phyloP scores from a whole-genome alignment of 2,113 vertebrate species.

The Hippolais icterina region DNA sequence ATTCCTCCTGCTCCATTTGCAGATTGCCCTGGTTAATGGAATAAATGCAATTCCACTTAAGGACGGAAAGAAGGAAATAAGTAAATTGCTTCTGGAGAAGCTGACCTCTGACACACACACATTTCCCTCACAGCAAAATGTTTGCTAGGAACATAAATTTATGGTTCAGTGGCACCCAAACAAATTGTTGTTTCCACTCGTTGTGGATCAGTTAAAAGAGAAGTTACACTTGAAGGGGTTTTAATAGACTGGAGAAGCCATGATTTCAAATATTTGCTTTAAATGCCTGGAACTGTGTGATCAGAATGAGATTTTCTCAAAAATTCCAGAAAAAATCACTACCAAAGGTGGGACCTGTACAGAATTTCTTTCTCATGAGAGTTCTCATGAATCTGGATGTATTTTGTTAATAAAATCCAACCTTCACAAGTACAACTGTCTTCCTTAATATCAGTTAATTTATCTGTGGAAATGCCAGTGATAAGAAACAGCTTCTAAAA shows the following conservation, averaged over 20 bases:
- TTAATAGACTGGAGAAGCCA: neutral
- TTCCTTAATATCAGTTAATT: neutral
- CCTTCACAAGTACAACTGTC: neutral
- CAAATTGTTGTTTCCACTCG: neutral
- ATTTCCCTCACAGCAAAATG: neutral
- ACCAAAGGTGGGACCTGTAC: neutral
- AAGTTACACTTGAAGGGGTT: neutral
- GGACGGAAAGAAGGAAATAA: conserved; percentile 20
- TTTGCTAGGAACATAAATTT: neutral
- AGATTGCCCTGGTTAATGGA: neutral
- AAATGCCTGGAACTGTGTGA: neutral
- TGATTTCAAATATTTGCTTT: neutral
- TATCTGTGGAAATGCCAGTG: neutral
- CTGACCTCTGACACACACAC: neutral
- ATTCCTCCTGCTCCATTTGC: neutral
- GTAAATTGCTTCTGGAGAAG: neutral
- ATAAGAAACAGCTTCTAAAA: neutral
- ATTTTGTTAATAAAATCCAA: neutral
- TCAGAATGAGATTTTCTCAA: neutral
- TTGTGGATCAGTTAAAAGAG: neutral
- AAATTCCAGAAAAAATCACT: neutral
- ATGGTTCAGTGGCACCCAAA: neutral
- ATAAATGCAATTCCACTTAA: neutral
- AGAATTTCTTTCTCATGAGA: neutral
- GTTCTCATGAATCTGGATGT: neutral